phyloP scores from a whole-genome alignment of 2,113 vertebrate genomes.

The Oenanthe oenanthe region DNA sequence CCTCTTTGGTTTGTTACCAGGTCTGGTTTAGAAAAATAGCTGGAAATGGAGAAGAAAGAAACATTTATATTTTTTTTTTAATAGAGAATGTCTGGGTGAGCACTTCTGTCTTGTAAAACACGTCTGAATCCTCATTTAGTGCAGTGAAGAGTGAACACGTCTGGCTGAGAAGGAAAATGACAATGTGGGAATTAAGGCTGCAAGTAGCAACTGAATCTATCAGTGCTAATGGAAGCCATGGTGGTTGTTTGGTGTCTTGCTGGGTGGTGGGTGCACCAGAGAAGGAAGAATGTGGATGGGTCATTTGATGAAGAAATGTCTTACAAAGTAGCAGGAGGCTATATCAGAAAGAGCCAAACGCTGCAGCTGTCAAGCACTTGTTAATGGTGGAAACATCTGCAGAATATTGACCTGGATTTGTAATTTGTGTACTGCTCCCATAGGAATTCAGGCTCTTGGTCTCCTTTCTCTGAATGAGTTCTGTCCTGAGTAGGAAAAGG shows the following conservation, averaged over 20 bases:
- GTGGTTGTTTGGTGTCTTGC: background rate
- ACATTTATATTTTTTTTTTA: fast-evolving
- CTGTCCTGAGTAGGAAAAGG: background rate
- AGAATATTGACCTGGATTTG: background rate
- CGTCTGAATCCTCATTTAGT: background rate
- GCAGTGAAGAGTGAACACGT: background rate
- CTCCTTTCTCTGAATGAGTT: background rate
- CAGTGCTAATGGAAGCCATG: background rate
- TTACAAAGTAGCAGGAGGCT: background rate
- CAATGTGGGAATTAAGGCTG: background rate
- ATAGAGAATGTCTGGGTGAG: background rate
- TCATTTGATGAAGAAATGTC: background rate
- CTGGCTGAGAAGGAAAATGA: background rate
- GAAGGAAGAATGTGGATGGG: background rate
- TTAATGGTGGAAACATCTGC: background rate
- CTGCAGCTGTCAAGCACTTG: fast-evolving
- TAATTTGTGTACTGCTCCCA: background rate
- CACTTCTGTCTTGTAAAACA: background rate
- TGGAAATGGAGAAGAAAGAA: background rate
- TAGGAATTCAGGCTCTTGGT: background rate
- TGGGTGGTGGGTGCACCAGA: background rate
- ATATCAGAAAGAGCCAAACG: background rate
- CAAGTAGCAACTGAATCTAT: background rate
- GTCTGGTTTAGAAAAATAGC: background rate
- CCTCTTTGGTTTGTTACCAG: background rate